Conservation (phyloP, 1,140 invertebrate genomes). For the Zaprionus nigranus region DNA sequence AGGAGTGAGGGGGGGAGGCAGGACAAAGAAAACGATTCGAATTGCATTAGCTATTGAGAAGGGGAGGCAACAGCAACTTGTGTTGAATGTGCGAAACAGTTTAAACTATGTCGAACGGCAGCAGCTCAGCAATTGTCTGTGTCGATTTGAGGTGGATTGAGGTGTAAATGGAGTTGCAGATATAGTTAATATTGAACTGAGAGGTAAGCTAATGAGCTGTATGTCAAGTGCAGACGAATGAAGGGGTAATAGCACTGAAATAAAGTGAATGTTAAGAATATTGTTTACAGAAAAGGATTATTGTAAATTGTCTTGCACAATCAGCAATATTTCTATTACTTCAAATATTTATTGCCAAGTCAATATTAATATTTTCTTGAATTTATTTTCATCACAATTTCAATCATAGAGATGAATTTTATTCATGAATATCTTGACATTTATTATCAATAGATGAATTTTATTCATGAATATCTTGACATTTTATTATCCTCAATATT, state of each 20-base stretch:
- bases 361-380: too few relatives aligned
- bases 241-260: background rate
- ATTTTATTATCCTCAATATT: too few relatives aligned
- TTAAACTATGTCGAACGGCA: constrained; percentile 20
- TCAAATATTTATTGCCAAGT: background rate
- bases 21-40: background rate
- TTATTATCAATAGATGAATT: too few relatives aligned
- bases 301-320: too few relatives aligned
- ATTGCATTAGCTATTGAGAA: constrained; percentile 20
- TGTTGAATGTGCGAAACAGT: constrained; percentile 4
- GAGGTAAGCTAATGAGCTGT: background rate
- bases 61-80: background rate
- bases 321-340: too few relatives aligned
- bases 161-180: background rate
- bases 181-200: background rate
- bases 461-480: too few relatives aligned
- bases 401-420: too few relatives aligned
- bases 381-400: too few relatives aligned
- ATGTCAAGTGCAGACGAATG: background rate
- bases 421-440: too few relatives aligned
- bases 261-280: too few relatives aligned
- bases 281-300: too few relatives aligned
- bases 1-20: background rate
- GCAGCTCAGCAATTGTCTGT: constrained; percentile 3
- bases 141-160: background rate